Evolutionary conservation across 1,140 invertebrate genomes (phyloP), one percentile per base, ranked within the genome.

Genomic region (Pectinophora gossypiella): DNA sequence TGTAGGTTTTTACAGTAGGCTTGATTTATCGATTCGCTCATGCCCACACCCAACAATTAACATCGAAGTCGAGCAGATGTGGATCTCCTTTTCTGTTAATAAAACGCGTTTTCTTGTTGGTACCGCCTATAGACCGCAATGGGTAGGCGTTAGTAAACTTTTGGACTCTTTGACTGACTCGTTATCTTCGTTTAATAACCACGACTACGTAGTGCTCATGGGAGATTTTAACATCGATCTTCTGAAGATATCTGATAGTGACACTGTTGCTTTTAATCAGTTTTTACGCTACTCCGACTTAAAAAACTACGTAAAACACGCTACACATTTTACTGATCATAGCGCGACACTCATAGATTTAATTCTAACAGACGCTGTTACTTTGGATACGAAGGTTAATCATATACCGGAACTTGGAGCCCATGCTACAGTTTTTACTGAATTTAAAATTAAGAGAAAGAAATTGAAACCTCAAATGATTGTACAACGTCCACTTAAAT

Each of bases 161-260:
- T 23, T 53, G 9, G 57, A 63, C 2, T 19, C 50, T 0, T 45
- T 63, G 9, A 56, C 44, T 19, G 42, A 55, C n/a, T 52, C 56
- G 6, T 16, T 63, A n/a, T 53, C 19, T 12, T 15, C 9, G 13
- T 53, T 63, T 22, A 18, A 40, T 0, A 6, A 51, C 23, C 43
- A 18, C 45, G 38, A 64, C 10, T 47, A 54, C 18, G 13, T 51
- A 3, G 35, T 50, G n/a, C 0, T 64, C 20, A 10, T 64, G 16
- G 51, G 50, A 9, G 61, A 64, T 49, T 50, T 64, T 7, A 64
- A 60, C 50, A 48, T 64, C 0, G 42, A 60, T 36, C 9, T 60
- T 16, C 7, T 40, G 10, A 15, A 40, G 7, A 40, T 7, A 7
- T 2, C 2, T 1, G 10, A 2, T 9, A 15, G 7, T 40, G 16